Base-by-base conservation (phyloP, 2,888 invertebrate species). In the Agrotis exclamationis region DNA sequence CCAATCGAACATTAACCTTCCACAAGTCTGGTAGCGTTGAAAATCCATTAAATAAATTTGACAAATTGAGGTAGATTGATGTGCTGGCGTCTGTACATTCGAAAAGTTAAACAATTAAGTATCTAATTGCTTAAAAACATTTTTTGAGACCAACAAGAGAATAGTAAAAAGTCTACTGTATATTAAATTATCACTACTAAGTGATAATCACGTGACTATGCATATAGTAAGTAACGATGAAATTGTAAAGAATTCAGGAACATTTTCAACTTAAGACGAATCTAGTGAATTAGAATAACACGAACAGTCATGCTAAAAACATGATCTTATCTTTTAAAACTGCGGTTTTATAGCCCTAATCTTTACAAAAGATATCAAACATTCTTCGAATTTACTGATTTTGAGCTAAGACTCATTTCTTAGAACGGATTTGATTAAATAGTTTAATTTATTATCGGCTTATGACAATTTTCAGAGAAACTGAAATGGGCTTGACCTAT, bases 371-470 rank as follows among this genome's bases (percentile, higher is more conserved):
- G 57, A 58, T 78, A 70, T 9, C 6, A 48, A 53, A 24, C 3
- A 58, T 78, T 63, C 58, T n/a, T 54, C 0, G 13, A 53, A 56
- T 22, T 20, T 6, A 13, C 48, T 50, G 14, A 74, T 57, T 28
- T 33, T 20, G 28, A 39, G 22, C 45, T 28, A 24, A 47, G 9
- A 48, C 28, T 24, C 6, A 48, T 6, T 74, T 74, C 63, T 50
- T 13, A 7, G 57, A 70, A 77, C 18, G 18, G 22, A 59, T 7
- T 57, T 13, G 51, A 62, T 51, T 11, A 51, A 50, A 77, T 48
- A 39, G 28, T 57, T 13, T 3, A 1, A 11, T n/a, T n/a, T n/a
- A n/a, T 62, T 53, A 77, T 62, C 77, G 44, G 39, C 69, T 68
- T 69, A 77, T 3, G 0, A 3, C 0, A 14, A 9, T 48, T n/a